phyloP scores from a whole-genome alignment of 2,797 vertebrate species.

The Lophius americanus region DNA sequence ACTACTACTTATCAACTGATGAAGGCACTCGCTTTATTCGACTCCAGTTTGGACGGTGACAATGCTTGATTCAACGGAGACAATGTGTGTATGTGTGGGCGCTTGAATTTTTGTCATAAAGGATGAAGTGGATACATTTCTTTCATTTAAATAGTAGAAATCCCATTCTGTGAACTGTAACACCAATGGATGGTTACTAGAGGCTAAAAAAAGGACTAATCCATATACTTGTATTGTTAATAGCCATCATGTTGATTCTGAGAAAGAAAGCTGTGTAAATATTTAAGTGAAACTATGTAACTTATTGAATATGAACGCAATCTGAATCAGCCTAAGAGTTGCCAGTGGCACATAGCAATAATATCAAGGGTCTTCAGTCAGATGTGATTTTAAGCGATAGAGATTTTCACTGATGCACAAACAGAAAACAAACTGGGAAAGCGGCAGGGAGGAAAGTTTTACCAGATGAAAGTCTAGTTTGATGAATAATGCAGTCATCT shows the following conservation, averaged over 20 bases:
- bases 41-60: slow-evolving; percentile 79
- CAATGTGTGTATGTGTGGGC: slow-evolving; percentile 31
- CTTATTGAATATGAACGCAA: slow-evolving; percentile 20
- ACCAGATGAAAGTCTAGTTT: slow-evolving; percentile 52
- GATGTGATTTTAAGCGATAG: slow-evolving; percentile 40
- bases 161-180: slow-evolving; percentile 22
- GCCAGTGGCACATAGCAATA: slow-evolving; percentile 9
- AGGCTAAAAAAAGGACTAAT: slow-evolving; percentile 30
- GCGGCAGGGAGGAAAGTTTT: slow-evolving; percentile 37
- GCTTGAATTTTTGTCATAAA: too few species aligned
- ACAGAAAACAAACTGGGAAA: slow-evolving; percentile 32
- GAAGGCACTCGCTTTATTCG: slow-evolving; percentile 74
- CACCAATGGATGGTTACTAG: slow-evolving; percentile 47
- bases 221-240: slow-evolving; percentile 5
- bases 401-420: slow-evolving; percentile 19
- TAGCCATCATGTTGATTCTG: background rate
- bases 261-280: slow-evolving; percentile 14
- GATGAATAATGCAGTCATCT: slow-evolving; percentile 67
- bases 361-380: slow-evolving; percentile 13
- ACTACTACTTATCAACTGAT: slow-evolving; percentile 76
- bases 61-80: slow-evolving; percentile 69
- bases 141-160: slow-evolving; percentile 13
- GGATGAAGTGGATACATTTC: too few species aligned
- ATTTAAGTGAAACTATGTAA: slow-evolving; percentile 10
- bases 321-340: background rate